A percentile compares a stretch with the other conserved stretches of the same genome.
Conservation (phyloP, 2,113 vertebrate species). For the Callorhinus ursinus region DNA sequence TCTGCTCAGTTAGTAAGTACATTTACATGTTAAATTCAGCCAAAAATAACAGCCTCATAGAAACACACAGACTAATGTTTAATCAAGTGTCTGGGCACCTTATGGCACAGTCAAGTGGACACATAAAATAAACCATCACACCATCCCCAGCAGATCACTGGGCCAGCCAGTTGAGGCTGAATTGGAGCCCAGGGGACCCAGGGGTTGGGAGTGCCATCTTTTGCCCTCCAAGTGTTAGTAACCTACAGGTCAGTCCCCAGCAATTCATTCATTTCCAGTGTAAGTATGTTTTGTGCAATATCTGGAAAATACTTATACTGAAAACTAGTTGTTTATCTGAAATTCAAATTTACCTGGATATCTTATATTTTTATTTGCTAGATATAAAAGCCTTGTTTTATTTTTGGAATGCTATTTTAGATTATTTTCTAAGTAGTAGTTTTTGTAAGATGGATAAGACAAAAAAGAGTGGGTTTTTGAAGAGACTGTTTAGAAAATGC, state of each 20-base stretch:
- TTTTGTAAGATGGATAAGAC: neutral
- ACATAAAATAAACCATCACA: neutral
- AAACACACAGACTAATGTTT: neutral
- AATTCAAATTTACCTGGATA: neutral
- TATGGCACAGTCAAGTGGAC: neutral
- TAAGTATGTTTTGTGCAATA: too few relatives aligned
- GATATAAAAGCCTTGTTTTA: neutral
- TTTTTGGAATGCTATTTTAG: neutral
- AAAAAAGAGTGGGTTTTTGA: neutral
- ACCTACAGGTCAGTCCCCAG: rapidly evolving
- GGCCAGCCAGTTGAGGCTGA: neutral
- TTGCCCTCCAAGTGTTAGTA: rapidly evolving
- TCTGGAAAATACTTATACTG: neutral
- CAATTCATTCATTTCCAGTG: neutral
- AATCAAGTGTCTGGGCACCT: neutral
- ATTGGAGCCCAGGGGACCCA: rapidly evolving
- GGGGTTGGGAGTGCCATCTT: rapidly evolving
- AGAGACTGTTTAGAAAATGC: neutral
- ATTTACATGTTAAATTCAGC: neutral
- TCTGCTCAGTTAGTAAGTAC: neutral
- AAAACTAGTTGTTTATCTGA: neutral
- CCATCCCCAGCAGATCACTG: rapidly evolving
- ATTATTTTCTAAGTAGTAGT: neutral
- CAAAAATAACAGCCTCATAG: neutral
- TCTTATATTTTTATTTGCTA: neutral